Evolutionary conservation across 2,113 vertebrate species (phyloP).

Genomic region (Nyctibius bracteatus): DNA sequence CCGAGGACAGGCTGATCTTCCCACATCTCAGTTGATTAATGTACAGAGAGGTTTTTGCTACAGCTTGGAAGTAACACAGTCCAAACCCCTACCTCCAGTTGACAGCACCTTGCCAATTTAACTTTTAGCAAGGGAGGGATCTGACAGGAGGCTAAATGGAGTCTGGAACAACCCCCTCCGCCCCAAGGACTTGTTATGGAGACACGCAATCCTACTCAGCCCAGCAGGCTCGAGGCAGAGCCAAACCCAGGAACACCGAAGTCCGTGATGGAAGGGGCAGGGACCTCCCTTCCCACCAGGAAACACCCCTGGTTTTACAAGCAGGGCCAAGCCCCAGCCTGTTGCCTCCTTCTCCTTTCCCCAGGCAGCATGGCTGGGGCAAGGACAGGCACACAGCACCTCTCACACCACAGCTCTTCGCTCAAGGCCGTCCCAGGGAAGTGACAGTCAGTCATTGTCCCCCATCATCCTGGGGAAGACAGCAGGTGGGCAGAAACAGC

Average conservation of each 20-base stretch:
- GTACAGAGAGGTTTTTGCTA: not conserved
- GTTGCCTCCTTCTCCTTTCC: not conserved
- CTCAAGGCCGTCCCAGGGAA: accelerated
- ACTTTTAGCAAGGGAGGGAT: not conserved
- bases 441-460: accelerated
- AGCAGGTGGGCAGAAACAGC: not conserved
- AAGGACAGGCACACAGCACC: not conserved
- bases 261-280: not conserved
- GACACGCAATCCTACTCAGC: accelerated
- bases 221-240: accelerated
- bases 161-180: not conserved
- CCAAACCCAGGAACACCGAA: not conserved
- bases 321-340: not conserved
- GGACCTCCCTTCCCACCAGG: not conserved
- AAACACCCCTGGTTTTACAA: not conserved
- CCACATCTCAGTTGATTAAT: not conserved
- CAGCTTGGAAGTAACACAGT: not conserved
- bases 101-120: not conserved
- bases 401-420: not conserved
- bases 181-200: not conserved
- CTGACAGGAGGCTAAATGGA: not conserved
- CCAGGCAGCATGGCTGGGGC: not conserved
- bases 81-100: not conserved
- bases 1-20: not conserved
- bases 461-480: not conserved